Base-by-base conservation (phyloP, 2,888 invertebrate genomes). In the Argyra leucocephala region DNA sequence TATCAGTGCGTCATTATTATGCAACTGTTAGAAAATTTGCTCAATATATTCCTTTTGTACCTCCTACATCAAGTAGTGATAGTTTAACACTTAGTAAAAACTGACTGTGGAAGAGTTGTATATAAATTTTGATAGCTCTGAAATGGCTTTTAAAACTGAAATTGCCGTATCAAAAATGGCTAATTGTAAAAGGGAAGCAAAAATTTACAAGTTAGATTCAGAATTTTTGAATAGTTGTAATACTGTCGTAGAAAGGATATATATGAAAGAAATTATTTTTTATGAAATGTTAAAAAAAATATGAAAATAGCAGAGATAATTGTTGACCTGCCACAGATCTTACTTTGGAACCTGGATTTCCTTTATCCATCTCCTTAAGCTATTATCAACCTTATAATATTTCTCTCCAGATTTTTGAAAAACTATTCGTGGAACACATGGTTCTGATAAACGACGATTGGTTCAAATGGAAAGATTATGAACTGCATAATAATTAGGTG, bases 131-230 rank as follows among this genome's bases (percentile, higher is more conserved):
- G 86, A 90, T 76, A 86, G 89, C 65, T 83, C 85, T 0, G 80
- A 85, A 73, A 87, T 91, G 84, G 81, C 84, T 4, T 91, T 92
- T 75, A 88, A 87, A 75, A 91, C 91, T 0, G 74, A 87, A 0
- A 82, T 91, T 22, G 84, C 87, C 18, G 79, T 86, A 59, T 88
- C 88, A 1, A 84, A 82, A 70, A 78, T 82, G 67, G 72, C 70
- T 1, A 74, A 75, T 23, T 74, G 75, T 2, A 78, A 80, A 61
- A 65, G 76, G 6, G 78, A 75, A 60, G 75, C 72, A 23, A 74
- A 76, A 3, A 71, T 62, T 48, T 71, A 70, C 6, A 65, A 70
- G 61, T 77, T 67, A 65, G 60, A 74, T 15, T n/a, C 48, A 48
- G 2, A 48, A 15, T n/a, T 48, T 18, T 5, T 48, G 15, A 18